phyloP scores from a whole-genome alignment of 1,140 invertebrate species.

The Euura lappo region DNA sequence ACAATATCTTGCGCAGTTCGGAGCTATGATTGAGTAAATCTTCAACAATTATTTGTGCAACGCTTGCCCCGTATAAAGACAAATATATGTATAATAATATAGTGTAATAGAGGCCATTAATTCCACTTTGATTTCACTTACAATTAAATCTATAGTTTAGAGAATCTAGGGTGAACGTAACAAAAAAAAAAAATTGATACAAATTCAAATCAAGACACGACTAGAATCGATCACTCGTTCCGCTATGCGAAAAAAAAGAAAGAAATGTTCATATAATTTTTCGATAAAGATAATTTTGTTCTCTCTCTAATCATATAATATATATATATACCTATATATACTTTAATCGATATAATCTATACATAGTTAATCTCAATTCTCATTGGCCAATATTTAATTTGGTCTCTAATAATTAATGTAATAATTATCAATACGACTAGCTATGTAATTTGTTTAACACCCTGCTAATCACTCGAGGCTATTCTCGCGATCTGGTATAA shows the following conservation, averaged over 20 bases:
- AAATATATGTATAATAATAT: neutral
- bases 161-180: no score
- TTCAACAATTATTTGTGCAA: neutral
- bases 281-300: neutral
- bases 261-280: neutral
- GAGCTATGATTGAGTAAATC: no score
- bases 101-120: neutral
- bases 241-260: neutral
- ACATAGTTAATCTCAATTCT: constrained; percentile 1
- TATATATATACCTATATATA: no score
- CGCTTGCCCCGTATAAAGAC: neutral
- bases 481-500: neutral
- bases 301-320: neutral
- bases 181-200: neutral
- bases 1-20: no score
- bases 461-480: neutral
- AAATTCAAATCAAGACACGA: neutral
- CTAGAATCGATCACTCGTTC: neutral
- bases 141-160: neutral
- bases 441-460: no score
- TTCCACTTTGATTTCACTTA: neutral
- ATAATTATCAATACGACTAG: no score
- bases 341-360: neutral
- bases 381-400: constrained; percentile 7
- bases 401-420: neutral